A percentile compares a stretch with the other conserved stretches of the same genome.
phyloP scores from a whole-genome alignment of 2,113 vertebrate genomes.

The Daphoenositta chrysoptera region DNA sequence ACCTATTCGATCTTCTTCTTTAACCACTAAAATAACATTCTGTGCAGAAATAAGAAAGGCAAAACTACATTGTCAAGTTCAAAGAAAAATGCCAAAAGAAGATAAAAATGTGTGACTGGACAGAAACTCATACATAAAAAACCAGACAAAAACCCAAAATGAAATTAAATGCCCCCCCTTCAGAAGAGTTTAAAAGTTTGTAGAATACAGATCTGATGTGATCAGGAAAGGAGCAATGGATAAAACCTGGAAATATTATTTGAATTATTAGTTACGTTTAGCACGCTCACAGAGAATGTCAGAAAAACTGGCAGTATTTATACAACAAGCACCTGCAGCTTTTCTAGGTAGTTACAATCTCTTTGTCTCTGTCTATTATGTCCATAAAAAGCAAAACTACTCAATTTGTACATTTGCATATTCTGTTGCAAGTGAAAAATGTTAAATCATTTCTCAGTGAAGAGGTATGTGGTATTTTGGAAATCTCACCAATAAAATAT shows the following conservation, averaged over 20 bases:
- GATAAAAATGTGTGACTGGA: neutral
- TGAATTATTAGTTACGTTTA: neutral
- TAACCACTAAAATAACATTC: neutral
- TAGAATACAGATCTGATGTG: neutral
- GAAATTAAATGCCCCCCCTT: accelerated
- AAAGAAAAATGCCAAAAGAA: neutral
- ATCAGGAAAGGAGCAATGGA: neutral
- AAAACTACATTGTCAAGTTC: neutral
- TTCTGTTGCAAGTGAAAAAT: neutral
- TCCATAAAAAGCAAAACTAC: neutral
- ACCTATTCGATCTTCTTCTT: neutral
- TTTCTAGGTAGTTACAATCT: neutral
- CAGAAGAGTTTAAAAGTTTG: neutral
- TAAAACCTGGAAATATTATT: neutral
- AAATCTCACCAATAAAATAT: neutral
- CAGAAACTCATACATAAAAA: neutral
- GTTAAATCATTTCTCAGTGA: neutral
- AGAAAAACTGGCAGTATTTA: neutral
- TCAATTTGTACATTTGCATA: neutral
- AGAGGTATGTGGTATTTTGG: neutral
- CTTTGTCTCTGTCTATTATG: neutral
- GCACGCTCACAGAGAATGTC: accelerated
- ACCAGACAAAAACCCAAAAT: neutral
- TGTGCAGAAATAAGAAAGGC: neutral
- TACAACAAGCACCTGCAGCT: neutral